Evolutionary conservation across 2,113 vertebrate species (phyloP).

Genomic region (Scytalopus superciliaris): DNA sequence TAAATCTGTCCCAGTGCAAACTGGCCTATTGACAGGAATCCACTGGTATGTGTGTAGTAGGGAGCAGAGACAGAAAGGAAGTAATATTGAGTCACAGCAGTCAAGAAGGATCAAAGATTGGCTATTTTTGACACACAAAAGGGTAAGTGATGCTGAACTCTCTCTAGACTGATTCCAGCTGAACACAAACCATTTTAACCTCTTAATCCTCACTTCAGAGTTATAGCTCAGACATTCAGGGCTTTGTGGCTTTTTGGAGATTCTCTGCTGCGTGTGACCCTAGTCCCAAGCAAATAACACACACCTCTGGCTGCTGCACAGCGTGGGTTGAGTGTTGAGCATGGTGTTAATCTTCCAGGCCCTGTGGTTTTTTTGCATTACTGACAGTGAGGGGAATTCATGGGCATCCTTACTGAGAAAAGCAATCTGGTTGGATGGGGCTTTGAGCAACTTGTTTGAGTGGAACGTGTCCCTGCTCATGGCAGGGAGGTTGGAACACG

Average conservation of each 20-base stretch:
- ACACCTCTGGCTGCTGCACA: neutral
- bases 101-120: neutral
- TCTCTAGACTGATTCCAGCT: neutral
- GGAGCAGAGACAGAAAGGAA: neutral
- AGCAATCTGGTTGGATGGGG: neutral
- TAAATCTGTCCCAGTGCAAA: neutral
- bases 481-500: neutral
- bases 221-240: neutral
- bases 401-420: neutral
- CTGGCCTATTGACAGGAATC: neutral
- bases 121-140: slow-evolving; percentile 1
- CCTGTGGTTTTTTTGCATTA: neutral
- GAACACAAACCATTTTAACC: slow-evolving; percentile 19
- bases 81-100: neutral
- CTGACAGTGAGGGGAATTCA: neutral
- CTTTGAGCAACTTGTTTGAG: neutral
- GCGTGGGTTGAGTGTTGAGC: neutral
- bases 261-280: neutral
- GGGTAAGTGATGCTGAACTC: slow-evolving; percentile 1
- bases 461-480: neutral
- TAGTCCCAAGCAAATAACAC: neutral
- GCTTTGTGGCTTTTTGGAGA: neutral
- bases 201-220: neutral
- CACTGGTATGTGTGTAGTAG: neutral
- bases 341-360: neutral